A percentile compares a stretch with the other conserved stretches of the same genome.
Evolutionary conservation across 64 coral and sea anemone species (phyloP).

Genomic region (Actinia tenebrosa): DNA sequence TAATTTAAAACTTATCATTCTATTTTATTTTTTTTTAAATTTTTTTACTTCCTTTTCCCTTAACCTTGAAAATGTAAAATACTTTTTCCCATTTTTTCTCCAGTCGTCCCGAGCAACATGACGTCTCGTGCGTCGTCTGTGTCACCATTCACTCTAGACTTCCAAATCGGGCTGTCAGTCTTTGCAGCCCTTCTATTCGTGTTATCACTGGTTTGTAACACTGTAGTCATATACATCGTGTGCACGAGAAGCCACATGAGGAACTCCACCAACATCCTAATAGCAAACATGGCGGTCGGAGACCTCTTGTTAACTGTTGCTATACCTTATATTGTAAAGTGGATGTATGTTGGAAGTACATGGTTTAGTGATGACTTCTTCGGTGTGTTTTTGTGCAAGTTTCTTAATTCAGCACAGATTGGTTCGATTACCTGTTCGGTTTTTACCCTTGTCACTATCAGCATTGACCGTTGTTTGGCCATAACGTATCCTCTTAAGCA

Average conservation of each 20-base stretch:
- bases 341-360: conserved; percentile 36
- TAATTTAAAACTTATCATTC: no score
- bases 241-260: conserved; percentile 50
- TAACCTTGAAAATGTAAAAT: no score
- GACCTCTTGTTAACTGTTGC: conserved; percentile 61
- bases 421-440: conserved; percentile 63
- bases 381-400: conserved; percentile 48
- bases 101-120: background rate
- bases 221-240: conserved; percentile 65
- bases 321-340: conserved; percentile 62
- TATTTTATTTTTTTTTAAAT: no score
- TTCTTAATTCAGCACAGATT: conserved; percentile 28
- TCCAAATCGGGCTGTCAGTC: conserved; percentile 34
- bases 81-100: background rate
- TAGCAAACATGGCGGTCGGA: conserved; percentile 76
- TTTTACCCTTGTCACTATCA: conserved; percentile 65
- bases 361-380: conserved; percentile 64
- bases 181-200: conserved; percentile 48
- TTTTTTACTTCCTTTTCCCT: no score
- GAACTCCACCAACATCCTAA: conserved; percentile 83
- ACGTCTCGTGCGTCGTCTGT: background rate
- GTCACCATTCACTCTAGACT: conserved; percentile 1
- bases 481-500: conserved; percentile 60
- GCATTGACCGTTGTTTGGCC: conserved; percentile 68
- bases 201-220: conserved; percentile 55